Percentiles rank a stretch among this genome's conserved stretches.
Conservation (phyloP, 1,140 invertebrate genomes). For the Anastrepha obliqua region DNA sequence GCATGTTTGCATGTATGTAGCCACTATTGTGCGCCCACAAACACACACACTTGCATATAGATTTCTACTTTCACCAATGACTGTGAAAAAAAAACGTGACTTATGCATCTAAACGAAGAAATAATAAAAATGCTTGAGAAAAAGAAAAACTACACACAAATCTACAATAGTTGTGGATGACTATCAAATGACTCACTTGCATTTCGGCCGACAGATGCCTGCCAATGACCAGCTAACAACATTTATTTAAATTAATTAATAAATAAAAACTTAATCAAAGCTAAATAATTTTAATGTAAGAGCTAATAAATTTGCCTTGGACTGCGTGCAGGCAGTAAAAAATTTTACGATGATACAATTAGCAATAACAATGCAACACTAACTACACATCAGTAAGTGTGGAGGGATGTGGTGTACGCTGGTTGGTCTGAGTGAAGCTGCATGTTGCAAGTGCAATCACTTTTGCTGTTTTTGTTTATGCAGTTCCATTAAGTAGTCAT, state of each 20-base stretch:
- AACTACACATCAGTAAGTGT: too few species aligned
- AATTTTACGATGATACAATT: too few species aligned
- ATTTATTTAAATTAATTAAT: slow-evolving; percentile 35
- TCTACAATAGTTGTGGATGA: neutral
- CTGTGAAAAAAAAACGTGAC: slow-evolving; percentile 20
- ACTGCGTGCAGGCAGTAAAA: neutral
- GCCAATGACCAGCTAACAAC: slow-evolving; percentile 33
- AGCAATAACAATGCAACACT: too few species aligned
- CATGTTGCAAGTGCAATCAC: slow-evolving; percentile 36
- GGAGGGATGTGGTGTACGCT: neutral
- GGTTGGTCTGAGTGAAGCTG: neutral
- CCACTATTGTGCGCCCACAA: neutral
- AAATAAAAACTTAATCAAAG: neutral
- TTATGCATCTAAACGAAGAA: slow-evolving; percentile 35
- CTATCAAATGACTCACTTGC: neutral
- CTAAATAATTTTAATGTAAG: slow-evolving; percentile 30
- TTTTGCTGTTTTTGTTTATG: neutral
- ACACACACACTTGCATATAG: neutral
- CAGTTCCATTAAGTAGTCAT: neutral
- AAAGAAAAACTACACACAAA: neutral
- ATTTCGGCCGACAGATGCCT: neutral
- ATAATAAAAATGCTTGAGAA: neutral
- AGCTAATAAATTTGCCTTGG: neutral
- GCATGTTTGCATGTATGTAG: neutral
- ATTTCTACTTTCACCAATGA: slow-evolving; percentile 47